Evolutionary conservation across 2,797 vertebrate species (phyloP).

Genomic region (Enteromius anoplus): DNA sequence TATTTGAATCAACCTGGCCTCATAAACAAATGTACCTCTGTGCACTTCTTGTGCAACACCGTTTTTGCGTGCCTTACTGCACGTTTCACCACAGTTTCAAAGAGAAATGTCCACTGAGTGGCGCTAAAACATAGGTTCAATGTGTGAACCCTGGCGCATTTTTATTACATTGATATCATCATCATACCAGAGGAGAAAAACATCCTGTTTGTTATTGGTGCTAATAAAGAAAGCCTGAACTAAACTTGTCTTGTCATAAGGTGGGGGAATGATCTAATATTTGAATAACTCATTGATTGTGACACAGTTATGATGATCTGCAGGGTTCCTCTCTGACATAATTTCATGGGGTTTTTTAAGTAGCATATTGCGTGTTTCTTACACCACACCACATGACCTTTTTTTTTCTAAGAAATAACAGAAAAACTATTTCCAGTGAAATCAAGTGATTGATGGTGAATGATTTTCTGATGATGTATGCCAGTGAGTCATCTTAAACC

Average conservation of each 20-base stretch:
- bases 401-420: not conserved
- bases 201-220: not conserved
- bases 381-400: not conserved
- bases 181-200: not conserved
- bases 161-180: not conserved
- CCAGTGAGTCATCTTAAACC: not conserved
- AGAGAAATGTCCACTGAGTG: no score
- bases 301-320: not conserved
- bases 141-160: no score
- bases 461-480: not conserved
- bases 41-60: no score
- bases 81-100: no score
- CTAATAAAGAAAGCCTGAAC: not conserved
- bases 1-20: not conserved
- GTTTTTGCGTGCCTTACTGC: no score
- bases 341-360: not conserved
- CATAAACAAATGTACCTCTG: no score
- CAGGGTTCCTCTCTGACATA: not conserved
- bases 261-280: not conserved
- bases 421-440: not conserved
- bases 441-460: not conserved
- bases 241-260: not conserved
- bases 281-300: not conserved
- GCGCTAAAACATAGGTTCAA: no score
- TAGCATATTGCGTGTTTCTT: not conserved